These are phyloP conservation scores for Acrocyrtus sp. DNA, from an alignment of 2,888 invertebrate genomes.

Conservation along the genomic window DNA sequence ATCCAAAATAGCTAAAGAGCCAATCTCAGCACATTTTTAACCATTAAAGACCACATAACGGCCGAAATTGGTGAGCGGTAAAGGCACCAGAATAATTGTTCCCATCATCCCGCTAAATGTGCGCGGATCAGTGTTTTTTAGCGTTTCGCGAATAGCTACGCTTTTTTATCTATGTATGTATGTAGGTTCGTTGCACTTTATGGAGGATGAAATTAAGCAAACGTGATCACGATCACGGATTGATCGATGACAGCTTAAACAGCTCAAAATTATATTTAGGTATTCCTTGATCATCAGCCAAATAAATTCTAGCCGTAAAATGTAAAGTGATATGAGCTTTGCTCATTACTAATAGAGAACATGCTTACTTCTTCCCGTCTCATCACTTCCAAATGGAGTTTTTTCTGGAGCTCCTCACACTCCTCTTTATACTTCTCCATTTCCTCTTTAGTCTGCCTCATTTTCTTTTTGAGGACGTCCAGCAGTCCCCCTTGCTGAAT, in stretches of 20 bases:
- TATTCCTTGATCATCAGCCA: neutral
- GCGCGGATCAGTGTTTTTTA: too few relatives aligned
- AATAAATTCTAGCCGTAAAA: neutral
- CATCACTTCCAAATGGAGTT: conserved; percentile 94
- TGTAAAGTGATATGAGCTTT: too few relatives aligned
- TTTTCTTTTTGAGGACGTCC: conserved; percentile 99
- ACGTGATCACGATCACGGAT: too few relatives aligned
- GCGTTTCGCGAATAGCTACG: too few relatives aligned
- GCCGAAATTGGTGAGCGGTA: too few relatives aligned
- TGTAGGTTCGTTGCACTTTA: too few relatives aligned
- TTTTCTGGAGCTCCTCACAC: conserved; percentile 95
- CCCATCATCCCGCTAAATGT: too few relatives aligned
- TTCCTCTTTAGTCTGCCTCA: conserved; percentile 98
- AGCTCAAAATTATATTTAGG: neutral
- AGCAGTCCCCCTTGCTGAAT: conserved; percentile 93
- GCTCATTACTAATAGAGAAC: too few relatives aligned
- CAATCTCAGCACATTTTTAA: conserved; percentile 30
- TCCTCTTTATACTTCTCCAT: conserved; percentile 99
- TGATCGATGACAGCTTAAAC: conserved; percentile 12
- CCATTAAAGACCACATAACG: conserved; percentile 26
- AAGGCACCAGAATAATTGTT: too few relatives aligned
- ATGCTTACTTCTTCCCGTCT: conserved; percentile 96
- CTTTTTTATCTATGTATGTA: too few relatives aligned
- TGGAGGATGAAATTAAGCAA: too few relatives aligned
- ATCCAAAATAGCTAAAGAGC: conserved; percentile 31